A percentile compares a stretch with the other conserved stretches of the same genome.
Conservation (phyloP, 2,888 invertebrate species). For the Apeira syringaria region DNA sequence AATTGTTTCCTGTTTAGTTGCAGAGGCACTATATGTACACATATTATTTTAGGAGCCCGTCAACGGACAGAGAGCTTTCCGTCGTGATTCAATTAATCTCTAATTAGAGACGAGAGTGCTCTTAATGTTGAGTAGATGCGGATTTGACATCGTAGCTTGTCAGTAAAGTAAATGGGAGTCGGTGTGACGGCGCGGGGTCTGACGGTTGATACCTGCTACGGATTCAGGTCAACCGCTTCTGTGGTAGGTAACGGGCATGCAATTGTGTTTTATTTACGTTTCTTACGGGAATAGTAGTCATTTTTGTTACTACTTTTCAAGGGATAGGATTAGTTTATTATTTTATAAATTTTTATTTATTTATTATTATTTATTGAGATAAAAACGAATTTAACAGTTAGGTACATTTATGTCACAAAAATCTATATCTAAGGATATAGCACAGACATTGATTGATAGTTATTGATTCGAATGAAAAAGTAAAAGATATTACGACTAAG, state of each 20-base stretch:
- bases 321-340: no score
- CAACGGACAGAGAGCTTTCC: slow-evolving; percentile 56
- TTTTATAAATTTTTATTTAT: no score
- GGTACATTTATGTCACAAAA: no score
- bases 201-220: slow-evolving; percentile 35
- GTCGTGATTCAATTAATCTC: slow-evolving; percentile 75
- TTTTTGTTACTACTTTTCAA: no score
- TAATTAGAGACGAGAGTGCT: slow-evolving; percentile 80
- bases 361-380: no score
- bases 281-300: no score
- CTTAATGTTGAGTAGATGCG: slow-evolving; percentile 70
- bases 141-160: slow-evolving; percentile 73
- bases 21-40: neutral
- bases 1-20: no score
- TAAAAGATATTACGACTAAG: no score
- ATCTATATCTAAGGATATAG: no score
- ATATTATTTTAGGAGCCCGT: slow-evolving; percentile 25
- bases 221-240: slow-evolving; percentile 59
- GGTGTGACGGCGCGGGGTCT: slow-evolving; percentile 53
- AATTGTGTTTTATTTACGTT: slow-evolving; percentile 18
- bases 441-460: no score
- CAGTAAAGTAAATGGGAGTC: slow-evolving; percentile 73
- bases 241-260: slow-evolving; percentile 6
- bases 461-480: no score
- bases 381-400: no score